Percentiles rank a stretch among this genome's conserved stretches.
Conservation (phyloP, 1,140 invertebrate genomes). For the Ruditapes philippinarum region DNA sequence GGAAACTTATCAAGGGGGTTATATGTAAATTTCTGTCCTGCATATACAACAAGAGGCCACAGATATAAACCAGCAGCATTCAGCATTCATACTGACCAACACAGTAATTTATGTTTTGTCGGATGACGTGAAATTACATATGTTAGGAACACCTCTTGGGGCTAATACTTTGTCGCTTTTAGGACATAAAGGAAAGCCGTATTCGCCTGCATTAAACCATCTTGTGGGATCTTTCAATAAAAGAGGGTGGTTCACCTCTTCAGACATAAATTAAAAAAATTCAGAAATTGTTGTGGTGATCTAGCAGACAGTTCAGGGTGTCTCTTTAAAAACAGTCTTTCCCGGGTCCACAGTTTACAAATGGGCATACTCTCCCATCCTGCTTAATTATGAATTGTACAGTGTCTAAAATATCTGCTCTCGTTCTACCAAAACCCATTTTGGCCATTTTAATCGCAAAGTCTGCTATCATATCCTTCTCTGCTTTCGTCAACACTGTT, state of each 20-base stretch:
- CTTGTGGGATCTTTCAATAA: constrained; percentile 13
- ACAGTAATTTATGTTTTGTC: constrained; percentile 37
- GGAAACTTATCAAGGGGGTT: constrained; percentile 10
- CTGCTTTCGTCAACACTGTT: constrained; percentile 20
- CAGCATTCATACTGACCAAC: constrained; percentile 2
- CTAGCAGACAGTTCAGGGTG: constrained; percentile 15
- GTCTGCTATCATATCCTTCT: constrained; percentile 38
- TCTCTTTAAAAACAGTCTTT: constrained; percentile 46
- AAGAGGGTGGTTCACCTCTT: background rate
- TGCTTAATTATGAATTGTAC: constrained; percentile 53
- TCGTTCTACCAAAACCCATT: constrained; percentile 56
- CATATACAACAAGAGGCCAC: constrained; percentile 3
- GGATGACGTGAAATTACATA: background rate
- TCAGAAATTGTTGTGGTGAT: background rate
- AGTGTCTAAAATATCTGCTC: constrained; percentile 32
- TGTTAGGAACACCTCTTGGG: constrained; percentile 21
- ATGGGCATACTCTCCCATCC: constrained; percentile 25
- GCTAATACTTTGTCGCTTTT: constrained; percentile 46
- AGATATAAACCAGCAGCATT: background rate
- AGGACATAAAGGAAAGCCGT: constrained; percentile 36
- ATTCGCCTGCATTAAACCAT: constrained; percentile 52
- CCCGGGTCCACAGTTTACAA: constrained; percentile 39
- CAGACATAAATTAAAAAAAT: constrained; percentile 18
- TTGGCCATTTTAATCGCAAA: constrained; percentile 45
- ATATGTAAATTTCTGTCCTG: constrained; percentile 8